Base-by-base conservation (phyloP, 2,113 vertebrate species). In the Pomatorhinus ruficollis region DNA sequence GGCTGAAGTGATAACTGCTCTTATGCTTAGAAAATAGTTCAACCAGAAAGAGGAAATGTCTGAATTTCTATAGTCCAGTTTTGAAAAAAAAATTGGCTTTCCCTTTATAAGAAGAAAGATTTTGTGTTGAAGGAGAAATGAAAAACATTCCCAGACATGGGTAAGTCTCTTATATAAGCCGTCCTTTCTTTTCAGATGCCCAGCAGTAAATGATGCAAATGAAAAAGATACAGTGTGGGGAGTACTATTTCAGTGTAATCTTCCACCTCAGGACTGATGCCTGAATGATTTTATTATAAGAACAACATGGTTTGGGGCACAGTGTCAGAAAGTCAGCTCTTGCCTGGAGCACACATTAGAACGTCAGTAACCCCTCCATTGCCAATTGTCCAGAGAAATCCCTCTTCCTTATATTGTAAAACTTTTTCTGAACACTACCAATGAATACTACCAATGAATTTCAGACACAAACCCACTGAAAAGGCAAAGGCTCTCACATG, bases 211-310 rank as follows among this genome's bases (percentile, higher is more conserved):
- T 79, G 95, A 93, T 95, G 93, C 74, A 95, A 92, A 89, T 83
- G 89, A 94, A 92, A 95, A 95, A 89, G 82, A 93, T 89, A 90
- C 57, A 87, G 93, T 91, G 45, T 66, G 68, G 77, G 68, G 77
- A 96, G 71, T 79, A 70, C 71, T 94, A 92, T 95, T 94, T 95
- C 93, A 92, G 79, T 79, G 87, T 81, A 92, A 54, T 89, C 90
- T 95, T 96, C 95, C 12, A 95, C 93, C 75, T 89, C 79, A 50
- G 0, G 1, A 93, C 92, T 92, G 83, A 95, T 92, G 93, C 86
- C 87, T 97, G 88, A 96, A 93, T 97, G 93, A 82, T 95, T 97
- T 96, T 96, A 89, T 97, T 97, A 88, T 95, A 91, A 94, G 83
- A 90, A 94, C 91, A 96, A 93, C 94, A 84, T 94, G 69, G 90